Percentiles rank a stretch among this genome's conserved stretches.
phyloP scores from a whole-genome alignment of 2,797 vertebrate genomes.

The Chromobotia macracanthus region DNA sequence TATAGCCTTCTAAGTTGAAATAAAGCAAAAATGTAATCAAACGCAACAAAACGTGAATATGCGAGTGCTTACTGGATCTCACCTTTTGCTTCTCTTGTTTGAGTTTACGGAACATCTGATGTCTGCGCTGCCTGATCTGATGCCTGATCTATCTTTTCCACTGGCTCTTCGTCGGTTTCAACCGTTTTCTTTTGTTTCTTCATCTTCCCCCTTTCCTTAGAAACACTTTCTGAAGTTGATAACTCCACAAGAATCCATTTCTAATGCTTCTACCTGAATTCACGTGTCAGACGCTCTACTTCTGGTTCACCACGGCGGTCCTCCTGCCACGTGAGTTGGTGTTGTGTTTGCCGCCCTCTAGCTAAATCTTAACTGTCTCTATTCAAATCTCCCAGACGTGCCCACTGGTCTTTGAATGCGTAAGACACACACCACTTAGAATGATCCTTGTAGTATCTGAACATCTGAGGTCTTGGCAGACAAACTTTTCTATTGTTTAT shows the following conservation, averaged over 20 bases:
- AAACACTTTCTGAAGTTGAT: not conserved
- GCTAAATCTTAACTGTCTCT: conserved; percentile 73
- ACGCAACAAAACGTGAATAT: not conserved
- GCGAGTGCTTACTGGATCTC: not conserved
- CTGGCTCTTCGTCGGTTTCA: not conserved
- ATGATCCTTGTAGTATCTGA: conserved; percentile 75
- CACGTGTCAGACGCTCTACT: not conserved
- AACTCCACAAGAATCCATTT: conserved; percentile 17
- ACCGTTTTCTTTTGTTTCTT: conserved; percentile 34
- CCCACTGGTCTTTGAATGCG: conserved; percentile 73
- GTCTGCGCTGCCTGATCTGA: conserved; percentile 92
- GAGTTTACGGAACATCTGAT: conserved; percentile 89
- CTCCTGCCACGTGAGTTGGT: conserved; percentile 52
- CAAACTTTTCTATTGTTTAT: conserved; percentile 82
- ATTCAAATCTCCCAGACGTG: conserved; percentile 91
- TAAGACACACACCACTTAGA: conserved; percentile 91
- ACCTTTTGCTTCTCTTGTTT: conserved; percentile 91
- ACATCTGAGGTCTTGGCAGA: conserved; percentile 60
- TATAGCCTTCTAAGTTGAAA: too few relatives aligned
- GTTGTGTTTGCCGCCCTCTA: conserved; percentile 80
- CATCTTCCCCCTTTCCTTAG: conserved; percentile 15
- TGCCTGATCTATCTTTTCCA: conserved; percentile 75
- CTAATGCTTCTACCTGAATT: not conserved
- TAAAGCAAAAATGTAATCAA: not conserved
- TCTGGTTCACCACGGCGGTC: not conserved